phyloP scores from a whole-genome alignment of 1,140 invertebrate species.

The Atta colombica region DNA sequence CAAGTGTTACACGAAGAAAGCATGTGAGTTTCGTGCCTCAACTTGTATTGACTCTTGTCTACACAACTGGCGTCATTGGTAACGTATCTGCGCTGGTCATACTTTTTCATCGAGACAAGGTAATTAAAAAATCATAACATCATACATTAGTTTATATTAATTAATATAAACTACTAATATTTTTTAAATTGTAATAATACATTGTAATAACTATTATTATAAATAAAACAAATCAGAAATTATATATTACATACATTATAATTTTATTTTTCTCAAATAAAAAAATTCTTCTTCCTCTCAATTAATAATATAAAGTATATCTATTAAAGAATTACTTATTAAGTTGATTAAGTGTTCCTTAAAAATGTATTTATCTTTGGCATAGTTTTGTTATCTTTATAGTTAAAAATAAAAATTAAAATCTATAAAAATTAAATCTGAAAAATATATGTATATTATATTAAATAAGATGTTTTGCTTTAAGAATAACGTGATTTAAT shows the following conservation, averaged over 20 bases:
- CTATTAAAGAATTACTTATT: background rate
- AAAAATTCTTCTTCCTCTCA: background rate
- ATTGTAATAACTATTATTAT: background rate
- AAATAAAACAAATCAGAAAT: background rate
- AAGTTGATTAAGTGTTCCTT: background rate
- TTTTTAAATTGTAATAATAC: background rate
- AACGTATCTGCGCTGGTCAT: slow-evolving; percentile 89
- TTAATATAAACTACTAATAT: background rate
- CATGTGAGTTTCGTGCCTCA: slow-evolving; percentile 82
- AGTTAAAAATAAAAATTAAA: background rate
- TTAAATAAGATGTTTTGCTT: background rate
- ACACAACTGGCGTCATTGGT: slow-evolving; percentile 88
- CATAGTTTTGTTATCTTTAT: background rate
- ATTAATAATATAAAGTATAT: background rate
- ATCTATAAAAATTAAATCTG: background rate
- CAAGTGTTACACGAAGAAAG: slow-evolving; percentile 73
- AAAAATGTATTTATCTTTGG: background rate
- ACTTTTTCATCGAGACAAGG: slow-evolving; percentile 87
- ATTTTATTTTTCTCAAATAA: background rate
- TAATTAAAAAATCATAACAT: slow-evolving; percentile 56
- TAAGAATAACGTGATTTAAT: background rate
- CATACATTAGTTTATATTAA: background rate
- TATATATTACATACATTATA: slow-evolving; percentile 1
- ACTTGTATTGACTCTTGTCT: slow-evolving; percentile 87
- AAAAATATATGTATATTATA: background rate